phyloP scores from a whole-genome alignment of 2,888 invertebrate species.

The Eustalomyia histrio region DNA sequence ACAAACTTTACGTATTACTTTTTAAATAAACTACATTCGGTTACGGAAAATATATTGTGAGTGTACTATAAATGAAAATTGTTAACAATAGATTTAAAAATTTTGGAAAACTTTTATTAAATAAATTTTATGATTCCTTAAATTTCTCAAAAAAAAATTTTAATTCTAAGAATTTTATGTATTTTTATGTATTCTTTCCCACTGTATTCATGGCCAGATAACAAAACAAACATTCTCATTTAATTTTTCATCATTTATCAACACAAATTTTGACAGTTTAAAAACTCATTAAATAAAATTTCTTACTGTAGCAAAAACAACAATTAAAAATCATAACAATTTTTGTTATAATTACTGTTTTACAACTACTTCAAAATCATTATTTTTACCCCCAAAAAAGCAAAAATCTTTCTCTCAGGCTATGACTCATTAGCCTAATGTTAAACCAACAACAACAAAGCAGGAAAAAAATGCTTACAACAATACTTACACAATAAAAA shows the following conservation, averaged over 20 bases:
- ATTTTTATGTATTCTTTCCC: no score
- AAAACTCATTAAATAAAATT: slow-evolving; percentile 48
- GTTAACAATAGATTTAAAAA: no score
- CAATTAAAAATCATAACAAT: slow-evolving; percentile 35
- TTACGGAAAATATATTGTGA: no score
- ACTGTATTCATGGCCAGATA: no score
- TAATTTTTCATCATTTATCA: slow-evolving; percentile 42
- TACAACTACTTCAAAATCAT: slow-evolving; percentile 40
- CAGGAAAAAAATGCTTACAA: slow-evolving; percentile 4
- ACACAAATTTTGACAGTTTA: slow-evolving; percentile 43
- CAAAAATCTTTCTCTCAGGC: not conserved
- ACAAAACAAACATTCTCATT: not conserved
- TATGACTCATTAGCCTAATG: slow-evolving; percentile 56
- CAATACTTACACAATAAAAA: slow-evolving; percentile 34
- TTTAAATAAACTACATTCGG: no score
- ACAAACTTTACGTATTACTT: no score
- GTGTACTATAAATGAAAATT: no score
- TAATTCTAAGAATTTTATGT: no score
- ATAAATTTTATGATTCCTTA: no score
- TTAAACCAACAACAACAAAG: slow-evolving; percentile 44
- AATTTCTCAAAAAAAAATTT: no score
- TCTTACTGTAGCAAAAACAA: not conserved
- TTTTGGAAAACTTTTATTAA: no score
- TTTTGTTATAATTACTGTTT: slow-evolving; percentile 36
- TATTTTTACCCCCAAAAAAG: slow-evolving; percentile 10